Percentiles rank a stretch among this genome's conserved stretches.
Evolutionary conservation across 2,113 vertebrate genomes (phyloP).

Genomic region (Rhabdornis inornatus): DNA sequence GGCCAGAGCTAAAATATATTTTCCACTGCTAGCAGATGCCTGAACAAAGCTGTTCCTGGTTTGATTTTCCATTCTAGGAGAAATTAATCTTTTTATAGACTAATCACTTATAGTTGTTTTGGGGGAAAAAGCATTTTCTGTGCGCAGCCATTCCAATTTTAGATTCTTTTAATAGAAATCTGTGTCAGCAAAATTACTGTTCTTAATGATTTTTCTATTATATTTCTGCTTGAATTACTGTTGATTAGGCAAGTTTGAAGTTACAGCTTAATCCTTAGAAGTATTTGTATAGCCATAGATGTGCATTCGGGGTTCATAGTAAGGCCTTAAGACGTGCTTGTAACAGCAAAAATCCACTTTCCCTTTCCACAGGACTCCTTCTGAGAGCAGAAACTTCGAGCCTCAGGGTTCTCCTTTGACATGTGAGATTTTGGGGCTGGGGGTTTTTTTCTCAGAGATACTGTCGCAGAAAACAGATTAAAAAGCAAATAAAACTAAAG

Average conservation of each 20-base stretch:
- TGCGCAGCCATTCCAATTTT: background rate
- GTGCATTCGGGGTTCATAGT: background rate
- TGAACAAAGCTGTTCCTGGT: constrained; percentile 7
- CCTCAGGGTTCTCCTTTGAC: background rate
- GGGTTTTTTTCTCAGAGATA: background rate
- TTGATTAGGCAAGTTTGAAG: constrained; percentile 5
- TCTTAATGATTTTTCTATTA: constrained; percentile 10
- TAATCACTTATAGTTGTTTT: background rate
- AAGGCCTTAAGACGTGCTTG: background rate
- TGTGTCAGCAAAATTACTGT: background rate
- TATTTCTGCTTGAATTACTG: constrained; percentile 35
- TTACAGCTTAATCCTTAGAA: background rate
- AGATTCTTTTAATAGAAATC: background rate
- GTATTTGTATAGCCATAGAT: background rate
- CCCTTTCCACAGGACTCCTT: background rate
- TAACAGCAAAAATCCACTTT: background rate
- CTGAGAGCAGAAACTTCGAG: background rate
- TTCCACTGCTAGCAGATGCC: constrained; percentile 15
- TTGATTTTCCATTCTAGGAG: constrained; percentile 32
- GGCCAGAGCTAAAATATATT: constrained; percentile 3
- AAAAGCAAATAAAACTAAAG: background rate
- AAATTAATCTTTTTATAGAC: constrained; percentile 13
- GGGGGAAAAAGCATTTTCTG: background rate
- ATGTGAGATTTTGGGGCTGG: background rate
- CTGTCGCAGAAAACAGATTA: background rate